These are phyloP conservation scores for Drosophila saltans DNA, from an alignment of 1,140 invertebrate genomes.

Conservation along the genomic window DNA sequence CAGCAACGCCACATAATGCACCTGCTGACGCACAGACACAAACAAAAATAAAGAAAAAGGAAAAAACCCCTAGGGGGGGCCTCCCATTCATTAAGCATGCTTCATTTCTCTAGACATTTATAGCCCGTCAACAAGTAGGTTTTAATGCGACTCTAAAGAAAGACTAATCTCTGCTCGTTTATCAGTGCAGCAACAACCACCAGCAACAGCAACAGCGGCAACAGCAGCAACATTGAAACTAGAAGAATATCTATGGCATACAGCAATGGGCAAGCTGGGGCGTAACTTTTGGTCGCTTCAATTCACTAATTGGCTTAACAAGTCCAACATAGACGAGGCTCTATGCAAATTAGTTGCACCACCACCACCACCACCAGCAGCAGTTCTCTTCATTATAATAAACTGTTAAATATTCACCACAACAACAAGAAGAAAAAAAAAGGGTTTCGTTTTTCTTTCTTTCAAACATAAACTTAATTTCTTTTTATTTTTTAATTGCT, in stretches of 20 bases:
- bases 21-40: conserved; percentile 5
- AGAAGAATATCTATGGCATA: background rate
- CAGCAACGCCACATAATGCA: conserved; percentile 16
- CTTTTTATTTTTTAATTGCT: conserved; percentile 34
- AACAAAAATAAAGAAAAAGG: background rate
- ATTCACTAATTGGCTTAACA: conserved; percentile 60
- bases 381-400: conserved; percentile 45
- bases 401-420: conserved; percentile 29
- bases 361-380: background rate
- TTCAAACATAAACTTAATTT: conserved; percentile 47
- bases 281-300: conserved; percentile 24
- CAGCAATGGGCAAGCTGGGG: conserved; percentile 3
- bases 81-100: conserved; percentile 60
- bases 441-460: conserved; percentile 2
- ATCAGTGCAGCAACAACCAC: conserved; percentile 38
- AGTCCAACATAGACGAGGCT: conserved; percentile 30
- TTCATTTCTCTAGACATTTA: conserved; percentile 70
- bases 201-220: background rate
- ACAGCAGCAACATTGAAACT: background rate
- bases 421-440: background rate
- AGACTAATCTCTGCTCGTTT: conserved; percentile 65
- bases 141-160: conserved; percentile 40
- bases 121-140: conserved; percentile 59
- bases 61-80: conserved; percentile 14
- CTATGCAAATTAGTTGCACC: conserved; percentile 16